Evolutionary conservation across 2,113 vertebrate genomes (phyloP), one percentile per base, ranked within the genome.

Genomic region (Galbula dea): DNA sequence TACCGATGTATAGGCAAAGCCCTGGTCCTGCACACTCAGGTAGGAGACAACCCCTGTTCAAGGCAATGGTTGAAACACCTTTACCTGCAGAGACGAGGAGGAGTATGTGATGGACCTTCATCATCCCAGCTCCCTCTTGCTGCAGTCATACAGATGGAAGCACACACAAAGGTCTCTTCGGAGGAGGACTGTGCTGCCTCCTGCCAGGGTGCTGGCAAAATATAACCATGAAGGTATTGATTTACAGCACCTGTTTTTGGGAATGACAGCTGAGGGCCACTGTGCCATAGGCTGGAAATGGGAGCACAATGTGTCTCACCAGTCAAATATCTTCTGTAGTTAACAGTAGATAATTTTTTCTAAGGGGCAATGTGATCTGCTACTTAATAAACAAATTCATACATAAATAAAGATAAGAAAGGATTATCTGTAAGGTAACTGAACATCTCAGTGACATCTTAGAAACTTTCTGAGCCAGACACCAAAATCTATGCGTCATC

Each of bases 171-270:
- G 24, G 22, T 61, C 72, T 46, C 49, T 13, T 48, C 59, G 36
- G 93, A 91, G 45, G 43, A 71, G 66, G 29, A 23, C 78, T 94
- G 81, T 43, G 57, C 90, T 65, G 82, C 62, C 68, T 86, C 62
- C 11, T 23, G 4, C 57, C 14, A 23, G 78, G 57, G 49, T 32
- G 43, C 55, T 63, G 76, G 86, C 7, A 32, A 58, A 92, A 91
- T 61, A 57, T 26, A 85, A 39, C 41, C 43, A 19, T 46, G 0
- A 46, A 49, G 89, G 86, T 97, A 94, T 97, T 93, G 90, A 76
- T 65, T 98, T 93, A 94, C 94, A 94, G 91, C 98, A 97, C 97
- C 98, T 98, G 98, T 97, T 97, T 62, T 63, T 4, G 63, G 80
- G 76, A 63, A 84, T 9, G 88, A 97, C 98, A 98, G 97, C 98